phyloP scores from a whole-genome alignment of 2,888 invertebrate species.

The Congeria kusceri region DNA sequence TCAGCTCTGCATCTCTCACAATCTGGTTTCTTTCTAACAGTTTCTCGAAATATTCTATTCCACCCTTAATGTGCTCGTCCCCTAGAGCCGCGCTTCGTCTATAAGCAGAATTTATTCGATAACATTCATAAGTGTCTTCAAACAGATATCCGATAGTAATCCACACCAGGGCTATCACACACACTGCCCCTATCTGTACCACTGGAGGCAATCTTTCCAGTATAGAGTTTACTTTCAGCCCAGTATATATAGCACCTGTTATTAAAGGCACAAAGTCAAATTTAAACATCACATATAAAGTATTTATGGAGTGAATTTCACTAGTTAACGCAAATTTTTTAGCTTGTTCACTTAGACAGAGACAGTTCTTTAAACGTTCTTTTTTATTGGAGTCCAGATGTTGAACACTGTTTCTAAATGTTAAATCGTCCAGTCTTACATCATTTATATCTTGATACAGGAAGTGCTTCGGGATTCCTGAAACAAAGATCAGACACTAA shows the following conservation, averaged over 20 bases:
- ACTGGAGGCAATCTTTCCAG: not conserved
- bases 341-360: constrained; percentile 39
- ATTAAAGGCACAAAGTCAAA: not conserved
- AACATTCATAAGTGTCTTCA: not conserved
- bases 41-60: constrained; percentile 92
- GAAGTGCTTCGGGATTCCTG: constrained; percentile 4
- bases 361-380: not conserved
- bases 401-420: too few species aligned
- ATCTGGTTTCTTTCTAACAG: constrained; percentile 91
- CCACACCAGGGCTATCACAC: not conserved
- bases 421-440: too few species aligned
- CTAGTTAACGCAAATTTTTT: constrained; percentile 46
- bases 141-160: not conserved
- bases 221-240: not conserved
- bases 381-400: too few species aligned
- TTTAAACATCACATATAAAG: not conserved
- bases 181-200: not conserved
- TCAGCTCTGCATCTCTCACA: constrained; percentile 89
- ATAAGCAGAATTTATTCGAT: not conserved
- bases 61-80: constrained; percentile 90
- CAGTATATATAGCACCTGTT: not conserved
- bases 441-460: not conserved
- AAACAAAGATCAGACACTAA: not conserved
- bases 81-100: constrained; percentile 88
- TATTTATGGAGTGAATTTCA: constrained; percentile 17